Evolutionary conservation across 2,888 invertebrate species (phyloP), one percentile per base, ranked within the genome.

Genomic region (Drosophila koepferae): DNA sequence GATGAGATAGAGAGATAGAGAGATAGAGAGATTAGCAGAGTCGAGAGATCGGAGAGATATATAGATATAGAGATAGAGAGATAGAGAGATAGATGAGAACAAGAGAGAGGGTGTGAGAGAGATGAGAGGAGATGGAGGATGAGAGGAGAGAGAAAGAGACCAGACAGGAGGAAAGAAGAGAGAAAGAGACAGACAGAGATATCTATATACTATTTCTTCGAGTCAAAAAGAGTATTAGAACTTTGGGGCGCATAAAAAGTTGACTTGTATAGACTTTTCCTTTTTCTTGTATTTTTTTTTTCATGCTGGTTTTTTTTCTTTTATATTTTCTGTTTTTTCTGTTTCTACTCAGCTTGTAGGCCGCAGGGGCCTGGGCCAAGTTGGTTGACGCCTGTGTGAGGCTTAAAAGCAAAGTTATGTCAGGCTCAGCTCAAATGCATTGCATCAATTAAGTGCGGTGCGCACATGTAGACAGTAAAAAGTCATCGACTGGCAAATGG

Each of bases 351-450:
- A 51, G 53, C 36, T 3, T 44, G 44, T 31, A 23, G 58, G 36
- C 68, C 40, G 36, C 23, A 49, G 46, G 46, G 28, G 18, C 9
- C 9, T 28, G 31, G 41, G 48, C 16, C n/a, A 48, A 28, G 44
- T 63, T 55, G 40, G 54, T 51, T 54, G 59, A 20, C 56, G 63
- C 41, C 51, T 60, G 61, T 76, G 61, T 74, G 60, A 41, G 82
- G 69, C 80, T 77, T 85, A 83, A 83, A 82, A 83, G 83, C 83
- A 83, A 83, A 82, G 86, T 83, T 85, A 85, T 83, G 83, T 85
- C 78, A 72, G 71, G 78, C 74, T 72, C 60, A 78, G 63, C 80
- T 81, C 82, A 64, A 83, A 76, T 83, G 82, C 86, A 80, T 82
- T 80, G 83, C 86, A 83, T 83, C 83, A 83, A 83, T 83, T 83